These are phyloP conservation scores for Acanthococcus lagerstroemiae DNA, from an alignment of 2,888 invertebrate species.

Conservation along the genomic window DNA sequence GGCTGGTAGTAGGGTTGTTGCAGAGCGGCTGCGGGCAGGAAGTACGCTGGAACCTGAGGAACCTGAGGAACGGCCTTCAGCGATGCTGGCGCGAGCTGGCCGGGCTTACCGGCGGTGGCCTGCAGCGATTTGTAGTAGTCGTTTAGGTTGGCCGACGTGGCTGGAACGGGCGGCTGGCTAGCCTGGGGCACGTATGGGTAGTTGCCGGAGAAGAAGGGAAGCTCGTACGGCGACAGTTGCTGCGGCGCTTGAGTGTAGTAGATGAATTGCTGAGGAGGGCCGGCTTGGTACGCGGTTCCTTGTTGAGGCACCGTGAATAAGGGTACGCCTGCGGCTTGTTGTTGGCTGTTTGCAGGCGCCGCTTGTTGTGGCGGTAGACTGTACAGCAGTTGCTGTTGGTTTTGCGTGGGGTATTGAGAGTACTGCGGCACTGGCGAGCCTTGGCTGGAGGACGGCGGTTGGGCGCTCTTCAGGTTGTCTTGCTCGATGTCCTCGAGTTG, in stretches of 20 bases:
- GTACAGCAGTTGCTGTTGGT: conserved; percentile 4
- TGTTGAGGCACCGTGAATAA: not conserved
- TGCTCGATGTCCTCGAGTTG: conserved; percentile 25
- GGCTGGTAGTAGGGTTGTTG: conserved; percentile 11
- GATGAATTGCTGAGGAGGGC: not conserved
- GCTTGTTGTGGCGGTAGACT: conserved; percentile 3
- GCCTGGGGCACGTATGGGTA: not conserved
- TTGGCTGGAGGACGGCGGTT: not conserved
- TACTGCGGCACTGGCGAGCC: not conserved
- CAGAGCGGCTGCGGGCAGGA: not conserved
- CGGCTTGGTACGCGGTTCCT: not conserved
- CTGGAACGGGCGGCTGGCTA: not conserved
- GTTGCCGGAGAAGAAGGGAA: not conserved
- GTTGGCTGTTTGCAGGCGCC: not conserved
- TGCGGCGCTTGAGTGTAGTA: conserved; percentile 5
- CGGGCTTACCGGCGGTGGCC: not conserved
- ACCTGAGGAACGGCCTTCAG: not conserved
- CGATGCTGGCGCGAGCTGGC: not conserved
- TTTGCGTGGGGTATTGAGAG: conserved; percentile 9
- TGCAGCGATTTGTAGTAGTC: conserved; percentile 12
- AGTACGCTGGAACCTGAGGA: not conserved
- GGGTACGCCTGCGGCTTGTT: not conserved
- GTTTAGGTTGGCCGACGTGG: not conserved
- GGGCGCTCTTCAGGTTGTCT: conserved; percentile 10
- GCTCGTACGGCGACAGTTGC: not conserved